Base-by-base conservation (phyloP, 2,113 vertebrate genomes). In the Actenoides lindsayi region DNA sequence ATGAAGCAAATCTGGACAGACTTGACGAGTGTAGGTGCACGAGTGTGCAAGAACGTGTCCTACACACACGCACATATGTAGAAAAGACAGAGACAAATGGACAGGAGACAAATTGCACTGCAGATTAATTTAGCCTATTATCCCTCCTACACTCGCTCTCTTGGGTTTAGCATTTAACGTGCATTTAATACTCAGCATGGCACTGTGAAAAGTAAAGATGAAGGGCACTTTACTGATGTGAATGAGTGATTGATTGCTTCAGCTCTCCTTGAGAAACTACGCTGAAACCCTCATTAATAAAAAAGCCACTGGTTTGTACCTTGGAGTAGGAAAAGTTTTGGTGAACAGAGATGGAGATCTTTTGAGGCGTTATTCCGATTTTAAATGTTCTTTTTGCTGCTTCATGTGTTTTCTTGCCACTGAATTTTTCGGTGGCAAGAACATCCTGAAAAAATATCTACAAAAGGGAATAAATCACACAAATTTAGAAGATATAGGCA, bases 191-290 rank as follows among this genome's bases (percentile, higher is more conserved):
- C 79, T 37, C 2, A 0, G 19, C 39, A 53, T 17, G 83, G 79
- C 68, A 30, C 53, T 35, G 56, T 57, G 79, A 81, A 89, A 86
- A 86, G 87, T 41, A 83, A 50, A 90, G 82, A 90, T 81, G 90
- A 94, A 95, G 86, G 86, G 73, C 82, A 60, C 76, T 93, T 81
- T 20, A 78, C 51, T 68, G 88, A 64, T 81, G 69, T 60, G 96
- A 94, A 87, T 68, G 92, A 88, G 73, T 78, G 95, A 96, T 91
- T 13, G 48, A 96, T 92, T n/a, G 42, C 53, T 88, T 87, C 30
- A 57, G 39, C 16, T 87, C 51, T 90, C 76, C 86, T 89, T 74
- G 64, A 96, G 83, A 71, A 90, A 90, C 71, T 84, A 42, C 1
- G 2, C 35, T 81, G 76, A 91, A 87, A 78, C 11, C 28, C 35